Conservation (phyloP, 2,797 vertebrate genomes). For the Sebastes minor region DNA sequence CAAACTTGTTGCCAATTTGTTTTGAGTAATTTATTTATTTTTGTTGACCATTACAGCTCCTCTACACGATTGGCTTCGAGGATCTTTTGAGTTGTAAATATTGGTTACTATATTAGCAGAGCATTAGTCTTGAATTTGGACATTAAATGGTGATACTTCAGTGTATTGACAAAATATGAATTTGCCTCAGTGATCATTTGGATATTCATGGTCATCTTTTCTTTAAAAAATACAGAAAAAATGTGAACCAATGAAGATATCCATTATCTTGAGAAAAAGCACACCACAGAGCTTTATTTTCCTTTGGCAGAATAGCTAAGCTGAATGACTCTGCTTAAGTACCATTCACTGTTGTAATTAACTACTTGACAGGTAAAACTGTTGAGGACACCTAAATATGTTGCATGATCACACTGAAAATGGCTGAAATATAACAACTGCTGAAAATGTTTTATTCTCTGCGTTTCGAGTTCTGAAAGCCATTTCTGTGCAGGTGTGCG, state of each 20-base stretch:
- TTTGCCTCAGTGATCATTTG: neutral
- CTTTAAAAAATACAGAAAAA: neutral
- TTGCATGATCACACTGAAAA: neutral
- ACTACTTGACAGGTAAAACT: neutral
- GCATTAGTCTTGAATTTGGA: neutral
- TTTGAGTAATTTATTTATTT: neutral
- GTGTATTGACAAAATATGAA: neutral
- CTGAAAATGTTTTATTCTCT: neutral
- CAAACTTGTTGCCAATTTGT: neutral
- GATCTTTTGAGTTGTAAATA: neutral
- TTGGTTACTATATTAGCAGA: neutral
- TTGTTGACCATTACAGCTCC: neutral
- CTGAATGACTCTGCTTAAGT: neutral
- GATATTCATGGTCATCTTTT: neutral
- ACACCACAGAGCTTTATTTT: conserved; percentile 1
- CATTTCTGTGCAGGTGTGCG: conserved; percentile 10
- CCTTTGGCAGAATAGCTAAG: neutral
- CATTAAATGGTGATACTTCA: neutral
- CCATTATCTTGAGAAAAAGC: neutral
- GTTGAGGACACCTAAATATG: neutral
- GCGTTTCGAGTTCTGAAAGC: neutral
- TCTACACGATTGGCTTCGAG: neutral
- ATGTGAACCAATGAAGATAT: neutral
- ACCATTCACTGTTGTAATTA: neutral
- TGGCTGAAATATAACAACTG: neutral